Evolutionary conservation across 2,797 vertebrate genomes (phyloP).

Genomic region (Menidia menidia): DNA sequence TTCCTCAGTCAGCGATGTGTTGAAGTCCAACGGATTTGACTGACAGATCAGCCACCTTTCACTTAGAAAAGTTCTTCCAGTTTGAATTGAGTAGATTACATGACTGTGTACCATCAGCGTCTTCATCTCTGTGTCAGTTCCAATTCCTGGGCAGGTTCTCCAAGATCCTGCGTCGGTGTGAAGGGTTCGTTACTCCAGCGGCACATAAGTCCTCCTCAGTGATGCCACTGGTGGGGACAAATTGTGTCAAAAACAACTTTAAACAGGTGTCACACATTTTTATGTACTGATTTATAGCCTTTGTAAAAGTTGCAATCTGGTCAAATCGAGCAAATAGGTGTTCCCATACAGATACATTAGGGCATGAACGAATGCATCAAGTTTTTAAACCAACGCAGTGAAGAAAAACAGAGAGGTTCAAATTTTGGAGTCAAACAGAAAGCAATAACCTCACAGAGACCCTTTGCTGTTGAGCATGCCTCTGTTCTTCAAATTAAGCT

Average conservation of each 20-base stretch:
- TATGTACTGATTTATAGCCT: not conserved
- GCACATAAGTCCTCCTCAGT: slow-evolving; percentile 83
- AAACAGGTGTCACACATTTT: not conserved
- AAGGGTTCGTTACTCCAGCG: slow-evolving; percentile 82
- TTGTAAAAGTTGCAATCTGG: not conserved
- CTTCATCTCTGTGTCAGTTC: slow-evolving; percentile 69
- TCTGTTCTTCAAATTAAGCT: not conserved
- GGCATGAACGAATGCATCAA: not conserved
- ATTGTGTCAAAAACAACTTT: not conserved
- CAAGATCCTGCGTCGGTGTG: slow-evolving; percentile 83
- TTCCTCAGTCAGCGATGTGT: slow-evolving; percentile 22
- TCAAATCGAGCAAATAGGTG: not conserved
- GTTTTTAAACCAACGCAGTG: too few relatives aligned
- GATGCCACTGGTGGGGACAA: slow-evolving; percentile 74
- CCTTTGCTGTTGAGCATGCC: not conserved
- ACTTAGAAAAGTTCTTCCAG: slow-evolving; percentile 37
- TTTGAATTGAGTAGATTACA: slow-evolving; percentile 18
- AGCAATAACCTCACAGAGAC: too few relatives aligned
- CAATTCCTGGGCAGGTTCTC: slow-evolving; percentile 85
- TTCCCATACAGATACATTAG: not conserved
- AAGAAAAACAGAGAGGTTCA: too few relatives aligned
- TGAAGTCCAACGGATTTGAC: slow-evolving; percentile 31
- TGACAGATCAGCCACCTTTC: slow-evolving; percentile 9
- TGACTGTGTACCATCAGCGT: slow-evolving; percentile 8
- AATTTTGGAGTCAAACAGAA: too few relatives aligned